These are phyloP conservation scores for Pseudoatta argentina DNA, from an alignment of 1,140 invertebrate genomes.

Conservation along the genomic window DNA sequence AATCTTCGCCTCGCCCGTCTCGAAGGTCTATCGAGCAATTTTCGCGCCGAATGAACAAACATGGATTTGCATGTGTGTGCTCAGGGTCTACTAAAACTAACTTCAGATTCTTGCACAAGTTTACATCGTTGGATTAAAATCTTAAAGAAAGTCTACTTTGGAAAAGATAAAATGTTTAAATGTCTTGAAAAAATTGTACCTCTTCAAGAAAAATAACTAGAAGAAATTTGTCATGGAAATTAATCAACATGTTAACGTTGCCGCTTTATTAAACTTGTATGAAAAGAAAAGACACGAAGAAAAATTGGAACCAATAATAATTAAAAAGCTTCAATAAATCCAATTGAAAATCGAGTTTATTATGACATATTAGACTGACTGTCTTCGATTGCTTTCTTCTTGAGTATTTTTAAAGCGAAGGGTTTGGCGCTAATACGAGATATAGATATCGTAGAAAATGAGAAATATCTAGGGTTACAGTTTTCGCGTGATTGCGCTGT, in stretches of 20 bases:
- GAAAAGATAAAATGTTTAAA: constrained; percentile 8
- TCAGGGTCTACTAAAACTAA: not conserved
- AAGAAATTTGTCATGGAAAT: not conserved
- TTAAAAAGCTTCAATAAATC: constrained; percentile 6
- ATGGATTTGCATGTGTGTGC: not conserved
- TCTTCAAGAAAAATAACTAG: not conserved
- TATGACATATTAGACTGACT: too few relatives aligned
- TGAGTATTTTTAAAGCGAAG: not conserved
- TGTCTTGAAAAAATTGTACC: not conserved
- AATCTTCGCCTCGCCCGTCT: constrained; percentile 3
- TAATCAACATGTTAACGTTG: constrained; percentile 7
- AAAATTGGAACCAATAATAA: constrained; percentile 7
- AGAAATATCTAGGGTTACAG: constrained; percentile 10
- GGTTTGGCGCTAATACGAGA: constrained; percentile 2
- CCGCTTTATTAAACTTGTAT: not conserved
- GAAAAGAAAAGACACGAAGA: not conserved
- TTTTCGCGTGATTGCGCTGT: not conserved
- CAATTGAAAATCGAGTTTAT: not conserved
- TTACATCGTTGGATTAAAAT: not conserved
- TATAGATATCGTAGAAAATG: constrained; percentile 11
- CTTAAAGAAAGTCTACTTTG: not conserved
- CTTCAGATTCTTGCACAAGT: not conserved
- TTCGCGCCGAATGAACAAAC: constrained; percentile 2
- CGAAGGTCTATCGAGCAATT: constrained; percentile 35
- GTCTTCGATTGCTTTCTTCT: not conserved